Base-by-base conservation (phyloP, 2,888 invertebrate species). In the Byasa hedistus region DNA sequence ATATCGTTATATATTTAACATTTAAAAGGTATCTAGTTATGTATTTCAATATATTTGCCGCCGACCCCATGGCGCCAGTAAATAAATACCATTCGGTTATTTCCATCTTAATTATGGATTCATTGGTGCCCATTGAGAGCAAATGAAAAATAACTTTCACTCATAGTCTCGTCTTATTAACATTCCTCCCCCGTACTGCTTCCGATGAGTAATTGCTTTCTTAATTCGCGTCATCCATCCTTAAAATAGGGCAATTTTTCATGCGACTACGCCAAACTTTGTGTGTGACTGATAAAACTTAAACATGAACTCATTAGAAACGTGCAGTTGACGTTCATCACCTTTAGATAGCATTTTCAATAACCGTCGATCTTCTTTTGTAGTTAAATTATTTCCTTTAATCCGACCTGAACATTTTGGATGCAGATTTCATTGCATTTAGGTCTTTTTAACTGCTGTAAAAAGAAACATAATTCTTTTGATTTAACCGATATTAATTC, bases 221-320 rank as follows among this genome's bases (percentile, higher is more conserved):
- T 92, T 92, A 92, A 92, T 92, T 92, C 85, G 80, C 85, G 87
- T 86, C 92, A 92, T 92, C 88, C 88, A 91, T 92, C 89, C 87
- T 88, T 85, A 86, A 91, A 91, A 90, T 89, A 85, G 86, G 84
- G 88, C 83, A 82, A 91, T 91, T 90, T 91, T 91, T 91, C 90
- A 89, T 89, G 87, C 80, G 73, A 75, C 76, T 84, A 80, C 81
- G 15, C 76, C 82, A 70, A 75, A 72, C 72, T 78, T 79, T 79
- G 73, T 72, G 76, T 82, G 79, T 78, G 77, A 81, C 78, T 76
- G 76, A 76, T n/a, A 51, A 19, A n/a, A 39, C 36, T 39, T 39
- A 15, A 27, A 27, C 5, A 5, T 27, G 3, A 27, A 27, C 27
- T 27, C 3, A 27, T 27, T 5, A 27, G 3, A 27, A 27, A 27